Evolutionary conservation across 2,888 invertebrate genomes (phyloP), one percentile per base, ranked within the genome.

Genomic region (Synergus gifuensis): DNA sequence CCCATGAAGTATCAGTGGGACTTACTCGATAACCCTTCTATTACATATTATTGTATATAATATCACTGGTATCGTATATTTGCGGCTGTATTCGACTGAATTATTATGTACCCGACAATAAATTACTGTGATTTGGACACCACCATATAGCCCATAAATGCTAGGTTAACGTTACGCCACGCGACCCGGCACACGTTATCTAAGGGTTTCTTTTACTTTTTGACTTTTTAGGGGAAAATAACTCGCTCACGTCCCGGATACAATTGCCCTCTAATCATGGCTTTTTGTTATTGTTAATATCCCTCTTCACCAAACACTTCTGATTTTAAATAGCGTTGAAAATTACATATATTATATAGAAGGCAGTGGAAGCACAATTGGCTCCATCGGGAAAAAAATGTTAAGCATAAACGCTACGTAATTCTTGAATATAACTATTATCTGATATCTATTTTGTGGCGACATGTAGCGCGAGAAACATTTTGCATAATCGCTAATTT

Each of bases 141-240:
- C 73, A 79, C 73, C 69, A 73, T 67, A 49, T 77, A 79, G 16
- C 77, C 83, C 82, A 77, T 87, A 88, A 87, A 86, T 78, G 83
- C 76, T 67, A 83, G 85, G 84, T 86, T 87, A 84, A 87, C 85
- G 83, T 82, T 76, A 78, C 80, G 76, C 84, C 88, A 88, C 87
- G 88, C 87, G 87, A 87, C 86, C 86, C 76, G 54, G 77, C 82
- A 81, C 79, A 83, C 87, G 86, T 87, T 87, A 87, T 87, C 79
- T 84, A 86, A 85, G 64, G 69, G 77, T 81, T 82, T 79, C 84
- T 84, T 83, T 78, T 62, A 18, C 49, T 83, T 76, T 81, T 82
- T 79, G 83, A 62, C 79, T 83, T 83, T 81, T 82, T 80, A 79
- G 54, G 44, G n/a, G 42, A 36, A 64, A 46, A 28, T 79, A 78